Evolutionary conservation across 2,888 invertebrate species (phyloP), one percentile per base, ranked within the genome.

Genomic region (Amiota minor): DNA sequence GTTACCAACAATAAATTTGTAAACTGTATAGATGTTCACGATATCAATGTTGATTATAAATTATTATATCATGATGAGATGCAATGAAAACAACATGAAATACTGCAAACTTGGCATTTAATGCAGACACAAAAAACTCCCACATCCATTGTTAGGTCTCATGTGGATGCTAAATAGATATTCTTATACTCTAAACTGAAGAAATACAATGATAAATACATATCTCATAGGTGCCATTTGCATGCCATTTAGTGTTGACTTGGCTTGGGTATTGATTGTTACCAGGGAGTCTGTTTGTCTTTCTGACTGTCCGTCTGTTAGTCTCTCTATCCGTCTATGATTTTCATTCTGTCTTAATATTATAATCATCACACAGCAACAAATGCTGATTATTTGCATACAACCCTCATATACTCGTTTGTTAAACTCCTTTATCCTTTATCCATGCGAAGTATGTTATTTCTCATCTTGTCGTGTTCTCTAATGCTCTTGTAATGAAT

Each of bases 401-500:
- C 49, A 68, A 68, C 67, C 67, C 67, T 68, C 67, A 68, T 35
- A 35, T 35, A 35, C 6, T 35, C 35, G 35, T 35, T 6, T 68
- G 23, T 20, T 68, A 68, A 65, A 23, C 62, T 35, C 35, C 35
- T 35, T 35, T 35, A 35, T 35, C 0, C 35, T 35, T 35, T 35
- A 35, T 35, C 35, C 35, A 35, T 6, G 35, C 35, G 35, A 35
- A 35, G 35, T 3, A 35, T n/a, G n/a, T n/a, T n/a, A n/a, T 20
- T 56, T 10, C 56, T 10, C 18, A 65, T 20, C 18, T 46, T 23
- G 23, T 20, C 61, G 10, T 56, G 23, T 35, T 62, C 50, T 49
- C 53, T 68, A 68, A 68, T 68, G 14, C 67, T 68, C 23, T 68
- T 68, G 67, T 68, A 68, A 68, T 68, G 67, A 68, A 68, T 68